Base-by-base conservation (phyloP, 2,797 vertebrate species). In the Podarcis lilfordi region DNA sequence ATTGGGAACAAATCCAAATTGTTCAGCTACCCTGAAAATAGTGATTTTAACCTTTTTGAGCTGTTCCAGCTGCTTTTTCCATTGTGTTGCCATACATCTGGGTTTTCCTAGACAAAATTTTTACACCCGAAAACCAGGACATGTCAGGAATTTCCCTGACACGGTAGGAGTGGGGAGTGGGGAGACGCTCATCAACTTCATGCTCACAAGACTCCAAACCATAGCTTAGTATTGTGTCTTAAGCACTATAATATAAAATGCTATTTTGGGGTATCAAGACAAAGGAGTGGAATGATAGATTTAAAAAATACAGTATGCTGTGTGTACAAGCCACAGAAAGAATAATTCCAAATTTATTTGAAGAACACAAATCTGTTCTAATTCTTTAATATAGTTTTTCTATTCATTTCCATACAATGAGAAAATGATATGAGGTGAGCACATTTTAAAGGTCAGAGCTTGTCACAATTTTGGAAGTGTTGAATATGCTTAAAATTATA, bases 321-420 rank as follows among this genome's bases (percentile, higher is more conserved):
- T 13, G 8, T 74, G 21, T 35, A 66, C 35, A 75, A 61, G 17
- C 19, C 10, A 25, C 43, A 25, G 13, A 79, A 88, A 32, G 45
- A 84, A 61, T 55, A 84, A 72, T 84, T 79, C 68, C 21, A 84
- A 37, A 72, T 35, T 27, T 43, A 88, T 35, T 43, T 61, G 11
- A 79, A 13, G 59, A 43, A 61, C 37, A 8, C 4, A 37, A 84
- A 84, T 61, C 35, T 88, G 9, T 55, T 21, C 45, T 45, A 43
- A 5, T 71, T 61, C 29, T 27, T 55, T 40, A 78, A 71, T 37
- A 68, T 55, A n/a, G n/a, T 37, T 40, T 64, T 82, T 40, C 43
- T 71, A 37, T 78, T 84, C 64, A 69, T 88, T 88, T 25, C 21
- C 11, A 29, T 72, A 27, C 76, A 84, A 84, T 61, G 37, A 78